Conservation (phyloP, 2,113 vertebrate genomes). For the Thymallus thymallus region DNA sequence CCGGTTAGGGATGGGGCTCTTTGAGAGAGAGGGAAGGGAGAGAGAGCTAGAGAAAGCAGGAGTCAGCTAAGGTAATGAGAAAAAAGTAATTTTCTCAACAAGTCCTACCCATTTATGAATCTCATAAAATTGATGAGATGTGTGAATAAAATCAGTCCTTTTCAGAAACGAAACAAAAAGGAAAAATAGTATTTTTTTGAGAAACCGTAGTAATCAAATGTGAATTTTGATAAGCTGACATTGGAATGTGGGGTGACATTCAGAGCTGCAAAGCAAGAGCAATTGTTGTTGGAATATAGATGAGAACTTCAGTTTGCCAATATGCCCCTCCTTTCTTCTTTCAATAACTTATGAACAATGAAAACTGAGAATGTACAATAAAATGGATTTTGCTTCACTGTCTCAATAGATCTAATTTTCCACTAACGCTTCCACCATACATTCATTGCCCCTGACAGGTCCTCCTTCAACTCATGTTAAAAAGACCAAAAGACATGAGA, state of each 20-base stretch:
- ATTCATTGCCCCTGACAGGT: constrained; percentile 69
- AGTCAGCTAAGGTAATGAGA: neutral
- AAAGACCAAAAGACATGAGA: constrained; percentile 88
- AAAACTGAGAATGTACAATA: neutral
- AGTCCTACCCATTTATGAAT: constrained; percentile 23
- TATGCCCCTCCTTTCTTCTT: neutral
- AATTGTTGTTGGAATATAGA: constrained; percentile 50
- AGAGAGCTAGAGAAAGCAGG: neutral
- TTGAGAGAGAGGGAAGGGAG: constrained; percentile 3
- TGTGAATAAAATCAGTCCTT: constrained; percentile 32
- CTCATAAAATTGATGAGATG: constrained; percentile 47
- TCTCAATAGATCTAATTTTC: neutral
- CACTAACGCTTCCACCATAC: constrained; percentile 3
- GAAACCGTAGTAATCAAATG: constrained; percentile 46
- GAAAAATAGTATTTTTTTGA: too few species aligned
- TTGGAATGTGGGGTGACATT: constrained; percentile 61
- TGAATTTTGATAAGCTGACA: constrained; percentile 64
- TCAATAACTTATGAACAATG: too few species aligned
- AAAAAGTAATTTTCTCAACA: constrained; percentile 22
- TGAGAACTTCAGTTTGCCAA: constrained; percentile 37
- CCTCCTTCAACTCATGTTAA: constrained; percentile 83
- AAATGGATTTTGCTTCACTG: neutral
- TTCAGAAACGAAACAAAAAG: constrained; percentile 33
- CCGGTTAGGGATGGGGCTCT: neutral
- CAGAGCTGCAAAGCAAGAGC: constrained; percentile 40